These are phyloP conservation scores for Dasypolia templi DNA, from an alignment of 2,888 invertebrate genomes.

Conservation along the genomic window DNA sequence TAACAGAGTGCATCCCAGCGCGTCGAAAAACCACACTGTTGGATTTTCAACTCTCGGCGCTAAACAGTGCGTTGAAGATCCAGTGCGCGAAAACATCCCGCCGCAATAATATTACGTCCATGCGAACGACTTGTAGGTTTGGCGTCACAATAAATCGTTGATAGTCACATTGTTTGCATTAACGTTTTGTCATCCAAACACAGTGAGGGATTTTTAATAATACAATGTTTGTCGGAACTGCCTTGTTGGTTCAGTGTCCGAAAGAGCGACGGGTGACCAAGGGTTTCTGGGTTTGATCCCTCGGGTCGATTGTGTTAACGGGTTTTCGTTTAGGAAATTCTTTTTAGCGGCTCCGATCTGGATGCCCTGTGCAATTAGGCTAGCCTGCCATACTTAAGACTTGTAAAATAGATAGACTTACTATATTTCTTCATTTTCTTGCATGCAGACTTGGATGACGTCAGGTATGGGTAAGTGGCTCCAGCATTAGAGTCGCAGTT, in stretches of 20 bases:
- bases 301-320: not conserved
- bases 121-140: too few species aligned
- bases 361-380: not conserved
- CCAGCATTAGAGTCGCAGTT: slow-evolving; percentile 88
- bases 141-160: not conserved
- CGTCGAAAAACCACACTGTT: too few species aligned
- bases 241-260: not conserved
- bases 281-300: not conserved
- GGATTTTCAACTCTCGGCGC: too few species aligned
- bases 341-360: not conserved
- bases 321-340: not conserved
- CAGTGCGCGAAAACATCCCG: too few species aligned
- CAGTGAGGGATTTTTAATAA: not conserved
- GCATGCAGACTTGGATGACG: slow-evolving; percentile 92
- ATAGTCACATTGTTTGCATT: not conserved
- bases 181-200: not conserved
- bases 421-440: slow-evolving; percentile 94
- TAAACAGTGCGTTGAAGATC: too few species aligned
- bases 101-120: too few species aligned
- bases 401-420: slow-evolving; percentile 81
- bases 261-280: too few species aligned
- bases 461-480: slow-evolving; percentile 86
- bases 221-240: not conserved
- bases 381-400: not conserved
- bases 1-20: too few species aligned